Conservation (phyloP, 2,797 vertebrate species). For the Manis crassicaudata region DNA sequence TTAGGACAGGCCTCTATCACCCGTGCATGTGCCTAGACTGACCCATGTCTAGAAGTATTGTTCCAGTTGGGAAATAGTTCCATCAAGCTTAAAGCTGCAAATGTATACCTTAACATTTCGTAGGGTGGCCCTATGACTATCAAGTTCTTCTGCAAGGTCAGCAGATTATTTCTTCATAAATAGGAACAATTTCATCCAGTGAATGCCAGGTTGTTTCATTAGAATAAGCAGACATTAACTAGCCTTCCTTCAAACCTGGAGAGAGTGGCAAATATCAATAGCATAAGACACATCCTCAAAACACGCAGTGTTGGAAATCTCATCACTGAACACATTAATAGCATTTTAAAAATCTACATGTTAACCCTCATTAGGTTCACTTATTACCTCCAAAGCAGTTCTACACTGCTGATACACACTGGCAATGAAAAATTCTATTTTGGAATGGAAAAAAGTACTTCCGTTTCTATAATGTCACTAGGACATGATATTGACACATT, state of each 20-base stretch:
- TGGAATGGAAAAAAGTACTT: not conserved
- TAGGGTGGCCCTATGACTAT: rapidly evolving
- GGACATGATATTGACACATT: not conserved
- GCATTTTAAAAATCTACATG: not conserved
- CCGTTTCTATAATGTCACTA: not conserved
- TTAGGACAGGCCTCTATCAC: not conserved
- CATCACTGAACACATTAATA: not conserved
- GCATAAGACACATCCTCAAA: rapidly evolving
- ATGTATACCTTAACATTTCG: not conserved
- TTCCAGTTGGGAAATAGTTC: not conserved
- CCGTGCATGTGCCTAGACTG: not conserved
- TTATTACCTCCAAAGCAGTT: not conserved
- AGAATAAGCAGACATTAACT: not conserved
- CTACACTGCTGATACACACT: not conserved
- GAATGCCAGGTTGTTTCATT: too few relatives aligned
- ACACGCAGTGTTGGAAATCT: not conserved
- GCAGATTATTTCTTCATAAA: not conserved
- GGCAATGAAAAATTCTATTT: not conserved
- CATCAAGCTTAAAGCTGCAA: not conserved
- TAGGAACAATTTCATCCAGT: rapidly evolving
- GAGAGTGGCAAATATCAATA: rapidly evolving
- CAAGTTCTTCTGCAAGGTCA: not conserved
- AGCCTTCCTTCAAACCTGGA: not conserved
- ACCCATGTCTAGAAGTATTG: rapidly evolving
- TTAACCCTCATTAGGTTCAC: not conserved